Evolutionary conservation across 2,113 vertebrate species (phyloP), one percentile per base, ranked within the genome.

Genomic region (Pollimyrus isidori): DNA sequence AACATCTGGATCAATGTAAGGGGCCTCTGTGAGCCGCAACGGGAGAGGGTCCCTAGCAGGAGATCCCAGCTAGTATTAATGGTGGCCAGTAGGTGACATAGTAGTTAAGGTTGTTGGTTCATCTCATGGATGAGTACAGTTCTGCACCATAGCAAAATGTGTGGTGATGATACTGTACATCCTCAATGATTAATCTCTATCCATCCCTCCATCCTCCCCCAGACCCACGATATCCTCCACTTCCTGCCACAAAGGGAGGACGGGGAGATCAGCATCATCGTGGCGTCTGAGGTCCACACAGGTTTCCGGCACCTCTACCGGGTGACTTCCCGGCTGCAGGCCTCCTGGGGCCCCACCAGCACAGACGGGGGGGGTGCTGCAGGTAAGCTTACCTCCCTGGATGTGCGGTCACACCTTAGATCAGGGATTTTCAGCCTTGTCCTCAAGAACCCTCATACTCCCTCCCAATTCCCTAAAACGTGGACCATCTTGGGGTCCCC

Each of bases 171-270:
- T 52, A 35, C 49, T 53, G 84, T 52, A 7, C 4, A 19, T 23
- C 49, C 4, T 0, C n/a, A 1, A 26, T 86, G 84, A 17, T 11
- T 53, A 86, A 86, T 52, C 46, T 17, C 56, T 23, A 4, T 91
- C 96, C 96, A 94, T 96, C 0, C 49, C 52, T 1, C 35, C 35
- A 1, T 30, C 35, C 35, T 1, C 35, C 76, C 50, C 6, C 91
- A 97, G 96, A 95, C 97, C 19, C 96, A 97, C 0, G 96, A 97
- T 91, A 96, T 97, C 92, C 97, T 97, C 92, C 96, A 97, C 80
- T 95, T 96, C 69, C 96, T 97, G 91, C 91, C 95, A 52, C 96
- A 96, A 1, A 90, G 90, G 0, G 94, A 95, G 89, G 96, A 95
- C 49, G 93, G 95, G 2, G 95, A 96, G 19, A 92, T 97, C 80